These are phyloP conservation scores for Micrasema longulum DNA, from an alignment of 1,140 invertebrate species.

Conservation along the genomic window DNA sequence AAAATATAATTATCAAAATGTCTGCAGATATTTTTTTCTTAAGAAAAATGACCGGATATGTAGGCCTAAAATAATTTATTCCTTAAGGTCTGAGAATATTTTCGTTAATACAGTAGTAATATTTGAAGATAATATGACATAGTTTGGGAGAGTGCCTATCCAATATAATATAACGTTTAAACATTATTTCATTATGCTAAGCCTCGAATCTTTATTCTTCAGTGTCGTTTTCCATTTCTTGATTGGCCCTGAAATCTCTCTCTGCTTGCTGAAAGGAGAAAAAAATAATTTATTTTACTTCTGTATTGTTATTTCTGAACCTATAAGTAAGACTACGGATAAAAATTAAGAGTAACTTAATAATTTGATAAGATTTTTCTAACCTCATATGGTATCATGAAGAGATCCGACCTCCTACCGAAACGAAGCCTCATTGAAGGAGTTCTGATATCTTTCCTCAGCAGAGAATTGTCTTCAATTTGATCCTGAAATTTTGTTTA, in stretches of 20 bases:
- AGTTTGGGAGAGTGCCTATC: conserved; percentile 14
- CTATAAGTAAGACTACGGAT: no score
- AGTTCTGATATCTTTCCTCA: conserved; percentile 68
- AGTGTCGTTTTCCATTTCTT: conserved; percentile 41
- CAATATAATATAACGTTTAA: conserved; percentile 37
- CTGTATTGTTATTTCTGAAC: no score
- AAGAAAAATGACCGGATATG: no score
- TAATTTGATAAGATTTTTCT: background rate
- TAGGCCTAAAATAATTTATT: conserved; percentile 14
- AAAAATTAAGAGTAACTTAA: no score
- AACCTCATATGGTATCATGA: conserved; percentile 67
- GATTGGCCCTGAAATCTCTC: conserved; percentile 51
- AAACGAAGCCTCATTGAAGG: conserved; percentile 74
- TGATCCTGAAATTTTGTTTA: conserved; percentile 40
- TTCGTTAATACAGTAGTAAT: background rate
- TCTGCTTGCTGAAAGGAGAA: conserved; percentile 49
- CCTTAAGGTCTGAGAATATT: no score
- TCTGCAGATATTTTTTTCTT: no score
- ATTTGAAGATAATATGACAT: conserved; percentile 15
- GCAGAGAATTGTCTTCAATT: conserved; percentile 31
- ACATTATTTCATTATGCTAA: conserved; percentile 38
- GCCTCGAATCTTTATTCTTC: conserved; percentile 43
- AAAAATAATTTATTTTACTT: background rate
- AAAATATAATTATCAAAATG: no score
- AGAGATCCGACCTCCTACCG: conserved; percentile 73